Percentiles rank a stretch among this genome's conserved stretches.
Evolutionary conservation across 2,797 vertebrate species (phyloP).

Genomic region (Pitangus sulphuratus): DNA sequence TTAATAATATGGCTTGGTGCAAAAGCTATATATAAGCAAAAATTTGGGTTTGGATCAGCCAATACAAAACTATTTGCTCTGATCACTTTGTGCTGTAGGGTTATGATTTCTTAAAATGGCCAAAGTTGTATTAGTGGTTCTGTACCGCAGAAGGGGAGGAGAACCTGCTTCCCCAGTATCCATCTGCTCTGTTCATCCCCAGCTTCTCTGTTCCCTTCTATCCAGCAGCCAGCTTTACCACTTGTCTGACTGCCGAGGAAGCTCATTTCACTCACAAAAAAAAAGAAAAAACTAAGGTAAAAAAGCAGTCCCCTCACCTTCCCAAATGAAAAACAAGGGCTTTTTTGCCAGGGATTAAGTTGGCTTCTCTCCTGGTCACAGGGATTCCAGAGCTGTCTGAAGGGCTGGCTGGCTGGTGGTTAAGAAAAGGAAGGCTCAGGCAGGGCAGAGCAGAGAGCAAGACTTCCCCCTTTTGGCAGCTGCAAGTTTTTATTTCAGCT

Average conservation of each 20-base stretch:
- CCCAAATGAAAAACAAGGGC: neutral
- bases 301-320: neutral
- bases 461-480: conserved; percentile 56
- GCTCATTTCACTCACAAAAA: neutral
- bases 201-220: neutral
- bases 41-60: neutral
- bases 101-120: neutral
- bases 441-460: conserved; percentile 5
- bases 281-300: neutral
- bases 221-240: neutral
- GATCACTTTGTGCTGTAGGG: neutral
- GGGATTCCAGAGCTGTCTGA: neutral
- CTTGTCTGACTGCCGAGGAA: neutral
- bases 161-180: neutral
- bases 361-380: neutral
- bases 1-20: neutral
- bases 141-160: neutral
- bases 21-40: neutral
- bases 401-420: neutral
- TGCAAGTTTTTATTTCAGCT: neutral
- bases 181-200: neutral
- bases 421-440: neutral
- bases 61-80: neutral
- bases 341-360: neutral
- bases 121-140: neutral